Evolutionary conservation across 2,888 invertebrate genomes (phyloP).

Genomic region (Parasteatoda lunata): DNA sequence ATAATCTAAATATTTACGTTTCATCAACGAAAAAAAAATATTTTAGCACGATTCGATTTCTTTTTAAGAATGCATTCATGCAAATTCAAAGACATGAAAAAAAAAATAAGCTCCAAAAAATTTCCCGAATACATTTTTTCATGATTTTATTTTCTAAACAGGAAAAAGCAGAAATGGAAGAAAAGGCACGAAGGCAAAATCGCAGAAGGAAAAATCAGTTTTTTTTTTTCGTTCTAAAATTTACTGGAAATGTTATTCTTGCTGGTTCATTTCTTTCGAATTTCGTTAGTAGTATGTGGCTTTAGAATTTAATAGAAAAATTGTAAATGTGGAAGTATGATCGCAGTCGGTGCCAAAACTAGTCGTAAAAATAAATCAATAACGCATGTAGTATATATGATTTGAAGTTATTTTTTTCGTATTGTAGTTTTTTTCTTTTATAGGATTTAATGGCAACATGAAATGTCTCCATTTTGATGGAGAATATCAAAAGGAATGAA

Average conservation of each 20-base stretch:
- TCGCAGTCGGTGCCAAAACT: too few relatives aligned
- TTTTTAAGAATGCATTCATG: constrained; percentile 43
- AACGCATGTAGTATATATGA: too few relatives aligned
- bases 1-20: constrained; percentile 54
- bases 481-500: too few relatives aligned
- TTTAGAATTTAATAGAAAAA: constrained; percentile 49
- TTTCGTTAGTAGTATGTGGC: constrained; percentile 24
- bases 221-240: constrained; percentile 21
- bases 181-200: constrained; percentile 18
- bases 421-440: too few relatives aligned
- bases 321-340: not conserved
- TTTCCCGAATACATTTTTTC: not conserved
- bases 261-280: constrained; percentile 27
- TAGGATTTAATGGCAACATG: too few relatives aligned
- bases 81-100: constrained; percentile 47
- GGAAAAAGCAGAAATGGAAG: not conserved
- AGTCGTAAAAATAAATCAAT: too few relatives aligned
- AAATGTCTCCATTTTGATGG: too few relatives aligned
- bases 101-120: constrained; percentile 35
- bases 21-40: constrained; percentile 19
- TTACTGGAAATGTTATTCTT: constrained; percentile 43
- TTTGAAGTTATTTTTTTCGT: too few relatives aligned
- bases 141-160: not conserved
- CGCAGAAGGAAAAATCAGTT: constrained; percentile 11
- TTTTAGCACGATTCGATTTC: constrained; percentile 17